These are phyloP conservation scores for Acinonyx jubatus DNA, from an alignment of 2,113 vertebrate species.

Conservation along the genomic window DNA sequence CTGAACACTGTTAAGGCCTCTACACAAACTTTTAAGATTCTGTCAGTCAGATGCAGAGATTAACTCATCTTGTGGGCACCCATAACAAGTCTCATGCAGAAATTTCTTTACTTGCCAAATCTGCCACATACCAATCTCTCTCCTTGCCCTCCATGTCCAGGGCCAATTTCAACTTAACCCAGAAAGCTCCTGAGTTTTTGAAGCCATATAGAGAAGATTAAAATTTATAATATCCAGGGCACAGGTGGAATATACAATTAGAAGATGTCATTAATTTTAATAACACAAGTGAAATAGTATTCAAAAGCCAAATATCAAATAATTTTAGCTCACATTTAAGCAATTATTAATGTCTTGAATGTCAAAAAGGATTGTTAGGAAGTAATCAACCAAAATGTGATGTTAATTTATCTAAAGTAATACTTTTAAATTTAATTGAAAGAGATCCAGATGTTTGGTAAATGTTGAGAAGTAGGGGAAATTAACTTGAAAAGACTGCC, in stretches of 20 bases:
- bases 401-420: not conserved
- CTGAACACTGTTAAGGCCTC: not conserved
- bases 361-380: not conserved
- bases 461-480: not conserved
- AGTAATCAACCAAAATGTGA: slow-evolving; percentile 2
- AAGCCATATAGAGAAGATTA: not conserved
- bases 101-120: not conserved
- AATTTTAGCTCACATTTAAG: not conserved
- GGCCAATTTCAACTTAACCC: not conserved
- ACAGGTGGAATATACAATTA: not conserved
- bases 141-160: not conserved
- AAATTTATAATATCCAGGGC: not conserved
- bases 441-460: not conserved
- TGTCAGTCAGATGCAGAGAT: not conserved
- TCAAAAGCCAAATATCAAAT: not conserved
- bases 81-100: not conserved
- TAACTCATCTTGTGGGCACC: not conserved
- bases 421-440: not conserved
- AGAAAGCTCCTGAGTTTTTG: not conserved
- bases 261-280: not conserved
- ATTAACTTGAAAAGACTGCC: not conserved
- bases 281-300: not conserved
- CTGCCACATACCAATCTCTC: not conserved
- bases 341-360: not conserved
- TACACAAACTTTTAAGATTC: not conserved